phyloP scores from a whole-genome alignment of 92 coral and sea anemone genomes.

The Hydrozoanthus gracilis region DNA sequence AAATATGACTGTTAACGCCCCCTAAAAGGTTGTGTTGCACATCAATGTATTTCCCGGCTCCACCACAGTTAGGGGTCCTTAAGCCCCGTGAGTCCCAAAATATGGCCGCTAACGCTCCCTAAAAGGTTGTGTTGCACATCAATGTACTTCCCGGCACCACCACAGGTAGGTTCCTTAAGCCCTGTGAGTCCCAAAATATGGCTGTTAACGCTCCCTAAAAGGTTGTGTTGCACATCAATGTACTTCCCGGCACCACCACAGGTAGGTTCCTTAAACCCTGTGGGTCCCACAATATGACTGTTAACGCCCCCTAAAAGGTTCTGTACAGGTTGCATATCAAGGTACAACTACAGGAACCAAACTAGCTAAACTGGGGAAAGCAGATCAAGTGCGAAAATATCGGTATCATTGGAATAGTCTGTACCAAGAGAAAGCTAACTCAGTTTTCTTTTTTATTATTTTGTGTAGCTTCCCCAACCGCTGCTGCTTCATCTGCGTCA shows the following conservation, averaged over 20 bases:
- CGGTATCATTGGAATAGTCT: too few species aligned
- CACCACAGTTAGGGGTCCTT: conserved; percentile 20
- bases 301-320: conserved; percentile 1
- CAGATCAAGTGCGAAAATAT: neutral
- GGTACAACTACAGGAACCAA: neutral
- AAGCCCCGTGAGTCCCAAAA: neutral
- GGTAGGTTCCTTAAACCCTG: neutral
- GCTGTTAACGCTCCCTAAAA: neutral
- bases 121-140: too few species aligned
- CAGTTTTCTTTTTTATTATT: neutral
- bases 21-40: conserved; percentile 39
- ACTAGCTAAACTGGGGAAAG: neutral
- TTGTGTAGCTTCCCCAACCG: conserved; percentile 14
- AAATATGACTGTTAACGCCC: conserved; percentile 46
- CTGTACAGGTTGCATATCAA: neutral
- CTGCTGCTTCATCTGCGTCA: neutral
- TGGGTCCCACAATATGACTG: conserved; percentile 20
- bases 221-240: conserved; percentile 37
- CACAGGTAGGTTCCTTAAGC: conserved; percentile 1
- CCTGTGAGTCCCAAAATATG: conserved; percentile 4
- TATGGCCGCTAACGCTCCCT: neutral
- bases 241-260: neutral
- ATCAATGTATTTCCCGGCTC: conserved; percentile 41
- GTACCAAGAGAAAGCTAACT: too few species aligned
- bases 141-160: conserved; percentile 43